Evolutionary conservation across 1,140 invertebrate species (phyloP).

Genomic region (Platyscapa corneri): DNA sequence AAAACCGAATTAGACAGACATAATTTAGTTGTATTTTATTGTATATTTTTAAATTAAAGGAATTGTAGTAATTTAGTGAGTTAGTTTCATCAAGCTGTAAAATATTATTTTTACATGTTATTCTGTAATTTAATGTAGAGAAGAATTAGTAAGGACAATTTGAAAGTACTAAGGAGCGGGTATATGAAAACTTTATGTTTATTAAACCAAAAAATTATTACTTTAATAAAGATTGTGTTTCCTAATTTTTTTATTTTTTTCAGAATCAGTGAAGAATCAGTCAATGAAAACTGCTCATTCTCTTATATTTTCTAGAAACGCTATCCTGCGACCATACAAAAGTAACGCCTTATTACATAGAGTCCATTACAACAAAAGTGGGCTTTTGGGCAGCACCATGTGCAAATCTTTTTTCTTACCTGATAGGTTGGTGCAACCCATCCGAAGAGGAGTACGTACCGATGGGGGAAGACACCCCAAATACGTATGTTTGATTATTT

Average conservation of each 20-base stretch:
- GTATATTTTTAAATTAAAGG: too few relatives aligned
- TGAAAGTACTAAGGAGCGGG: neutral
- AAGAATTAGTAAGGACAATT: too few relatives aligned
- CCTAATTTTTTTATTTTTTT: neutral
- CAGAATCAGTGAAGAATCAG: neutral
- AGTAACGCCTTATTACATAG: conserved; percentile 90
- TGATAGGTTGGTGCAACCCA: conserved; percentile 87
- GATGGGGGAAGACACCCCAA: conserved; percentile 87
- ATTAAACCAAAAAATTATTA: neutral
- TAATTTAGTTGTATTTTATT: too few relatives aligned
- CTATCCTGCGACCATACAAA: conserved; percentile 91
- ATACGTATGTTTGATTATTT: conserved; percentile 76
- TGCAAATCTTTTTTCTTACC: conserved; percentile 84
- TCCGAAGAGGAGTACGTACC: conserved; percentile 84
- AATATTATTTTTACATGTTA: too few relatives aligned
- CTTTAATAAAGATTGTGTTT: neutral
- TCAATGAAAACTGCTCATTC: neutral
- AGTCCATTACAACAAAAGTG: conserved; percentile 84
- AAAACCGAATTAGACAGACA: too few relatives aligned
- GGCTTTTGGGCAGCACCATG: conserved; percentile 90
- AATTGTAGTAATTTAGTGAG: too few relatives aligned
- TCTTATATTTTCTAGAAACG: conserved; percentile 79
- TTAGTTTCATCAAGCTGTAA: too few relatives aligned
- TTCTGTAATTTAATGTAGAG: too few relatives aligned
- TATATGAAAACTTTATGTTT: neutral